phyloP scores from a whole-genome alignment of 2,797 vertebrate genomes.

The Calcarius lapponicus region DNA sequence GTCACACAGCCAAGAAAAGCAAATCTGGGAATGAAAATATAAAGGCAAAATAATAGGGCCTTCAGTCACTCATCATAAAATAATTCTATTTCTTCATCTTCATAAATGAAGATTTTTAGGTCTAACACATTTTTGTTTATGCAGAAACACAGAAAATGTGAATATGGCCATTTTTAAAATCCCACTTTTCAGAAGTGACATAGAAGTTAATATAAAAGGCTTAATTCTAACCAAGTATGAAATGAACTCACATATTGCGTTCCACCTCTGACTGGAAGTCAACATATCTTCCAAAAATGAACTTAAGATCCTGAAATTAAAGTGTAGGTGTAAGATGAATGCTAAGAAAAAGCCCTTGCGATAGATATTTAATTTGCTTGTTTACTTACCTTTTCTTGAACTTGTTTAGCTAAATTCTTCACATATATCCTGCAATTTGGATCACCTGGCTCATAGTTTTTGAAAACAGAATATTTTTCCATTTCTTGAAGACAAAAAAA shows the following conservation, averaged over 20 bases:
- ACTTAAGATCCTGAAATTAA: conserved; percentile 90
- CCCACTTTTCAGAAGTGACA: background rate
- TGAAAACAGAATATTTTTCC: conserved; percentile 93
- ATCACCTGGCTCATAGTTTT: conserved; percentile 93
- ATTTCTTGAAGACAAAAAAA: conserved; percentile 83
- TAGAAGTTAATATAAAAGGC: background rate
- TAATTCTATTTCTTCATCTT: background rate
- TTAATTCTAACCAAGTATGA: background rate
- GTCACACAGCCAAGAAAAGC: background rate
- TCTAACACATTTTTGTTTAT: background rate
- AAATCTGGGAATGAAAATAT: background rate
- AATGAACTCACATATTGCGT: conserved; percentile 90
- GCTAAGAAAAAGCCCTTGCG: background rate
- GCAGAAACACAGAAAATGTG: background rate
- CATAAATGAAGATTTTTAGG: background rate
- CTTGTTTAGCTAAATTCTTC: conserved; percentile 96
- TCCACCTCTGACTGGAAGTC: conserved; percentile 88
- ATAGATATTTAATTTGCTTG: background rate
- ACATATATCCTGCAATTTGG: conserved; percentile 98
- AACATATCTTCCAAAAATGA: conserved; percentile 94
- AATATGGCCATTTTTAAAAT: background rate
- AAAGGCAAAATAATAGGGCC: background rate
- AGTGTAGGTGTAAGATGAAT: background rate
- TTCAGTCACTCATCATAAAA: background rate
- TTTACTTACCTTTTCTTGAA: conserved; percentile 90